Evolutionary conservation across 2,888 invertebrate genomes (phyloP).

Genomic region (Tethea ocularis): DNA sequence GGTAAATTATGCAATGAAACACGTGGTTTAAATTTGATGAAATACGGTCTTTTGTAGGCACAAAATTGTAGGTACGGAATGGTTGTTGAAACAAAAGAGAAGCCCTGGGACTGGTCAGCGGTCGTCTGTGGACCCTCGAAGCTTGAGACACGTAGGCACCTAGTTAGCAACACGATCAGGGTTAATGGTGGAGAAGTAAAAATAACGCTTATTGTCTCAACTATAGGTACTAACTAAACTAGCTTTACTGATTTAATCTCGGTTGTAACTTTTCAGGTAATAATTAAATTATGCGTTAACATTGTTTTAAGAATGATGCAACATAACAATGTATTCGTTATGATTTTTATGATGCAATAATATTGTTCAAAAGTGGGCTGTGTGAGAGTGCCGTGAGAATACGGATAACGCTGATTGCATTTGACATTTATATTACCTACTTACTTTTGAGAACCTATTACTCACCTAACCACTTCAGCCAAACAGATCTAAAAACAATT

Average conservation of each 20-base stretch:
- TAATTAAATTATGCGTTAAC: conserved; percentile 20
- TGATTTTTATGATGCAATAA: conserved; percentile 34
- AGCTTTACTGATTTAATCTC: background rate
- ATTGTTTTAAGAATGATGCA: conserved; percentile 35
- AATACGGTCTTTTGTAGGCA: background rate
- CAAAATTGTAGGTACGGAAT: background rate
- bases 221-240: background rate
- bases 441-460: background rate
- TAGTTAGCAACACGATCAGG: background rate
- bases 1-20: background rate
- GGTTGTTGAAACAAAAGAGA: background rate
- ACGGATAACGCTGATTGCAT: conserved; percentile 21
- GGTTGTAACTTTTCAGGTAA: background rate
- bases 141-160: background rate
- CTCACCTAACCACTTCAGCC: background rate
- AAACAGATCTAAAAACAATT: too few species aligned
- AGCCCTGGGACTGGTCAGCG: background rate
- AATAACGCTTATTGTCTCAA: too few species aligned
- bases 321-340: conserved; percentile 30
- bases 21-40: background rate
- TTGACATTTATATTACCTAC: conserved; percentile 10
- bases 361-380: conserved; percentile 33
- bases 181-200: background rate
- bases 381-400: conserved; percentile 35
- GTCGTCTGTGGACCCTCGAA: background rate